A percentile compares a stretch with the other conserved stretches of the same genome.
Evolutionary conservation across 1,140 invertebrate species (phyloP).

Genomic region (Orchestia grillus): DNA sequence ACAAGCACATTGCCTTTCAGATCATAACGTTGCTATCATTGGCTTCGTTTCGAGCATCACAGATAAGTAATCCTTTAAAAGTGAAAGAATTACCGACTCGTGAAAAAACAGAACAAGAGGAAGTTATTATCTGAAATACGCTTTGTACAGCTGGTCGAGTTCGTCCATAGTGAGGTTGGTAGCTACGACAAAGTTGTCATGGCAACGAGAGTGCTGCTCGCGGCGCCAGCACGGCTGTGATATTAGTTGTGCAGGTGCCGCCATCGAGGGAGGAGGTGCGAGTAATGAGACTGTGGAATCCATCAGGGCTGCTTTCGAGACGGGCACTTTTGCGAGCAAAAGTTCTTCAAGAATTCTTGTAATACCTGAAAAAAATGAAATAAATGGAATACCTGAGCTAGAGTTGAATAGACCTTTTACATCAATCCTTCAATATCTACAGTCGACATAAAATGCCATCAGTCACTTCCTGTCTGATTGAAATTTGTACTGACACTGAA

Average conservation of each 20-base stretch:
- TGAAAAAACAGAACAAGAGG: neutral
- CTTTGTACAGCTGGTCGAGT: neutral
- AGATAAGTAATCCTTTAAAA: neutral
- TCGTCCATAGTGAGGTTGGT: neutral
- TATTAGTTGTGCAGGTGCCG: neutral
- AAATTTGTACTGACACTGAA: too few relatives aligned
- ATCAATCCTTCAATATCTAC: too few relatives aligned
- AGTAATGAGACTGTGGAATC: neutral
- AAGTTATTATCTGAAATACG: neutral
- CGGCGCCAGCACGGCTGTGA: conserved; percentile 27
- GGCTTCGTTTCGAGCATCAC: neutral
- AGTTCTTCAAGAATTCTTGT: neutral
- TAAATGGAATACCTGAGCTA: neutral
- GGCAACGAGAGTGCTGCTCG: neutral
- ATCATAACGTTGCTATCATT: neutral
- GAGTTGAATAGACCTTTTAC: too few relatives aligned
- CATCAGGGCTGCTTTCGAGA: neutral
- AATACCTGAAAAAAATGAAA: neutral
- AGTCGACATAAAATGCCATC: too few relatives aligned
- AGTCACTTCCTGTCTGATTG: too few relatives aligned
- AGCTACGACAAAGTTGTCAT: neutral
- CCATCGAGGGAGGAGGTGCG: neutral
- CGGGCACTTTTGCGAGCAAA: neutral
- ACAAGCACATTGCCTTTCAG: neutral
- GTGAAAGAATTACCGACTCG: neutral